Evolutionary conservation across 1,140 invertebrate species (phyloP).

Genomic region (Agrilus planipennis): DNA sequence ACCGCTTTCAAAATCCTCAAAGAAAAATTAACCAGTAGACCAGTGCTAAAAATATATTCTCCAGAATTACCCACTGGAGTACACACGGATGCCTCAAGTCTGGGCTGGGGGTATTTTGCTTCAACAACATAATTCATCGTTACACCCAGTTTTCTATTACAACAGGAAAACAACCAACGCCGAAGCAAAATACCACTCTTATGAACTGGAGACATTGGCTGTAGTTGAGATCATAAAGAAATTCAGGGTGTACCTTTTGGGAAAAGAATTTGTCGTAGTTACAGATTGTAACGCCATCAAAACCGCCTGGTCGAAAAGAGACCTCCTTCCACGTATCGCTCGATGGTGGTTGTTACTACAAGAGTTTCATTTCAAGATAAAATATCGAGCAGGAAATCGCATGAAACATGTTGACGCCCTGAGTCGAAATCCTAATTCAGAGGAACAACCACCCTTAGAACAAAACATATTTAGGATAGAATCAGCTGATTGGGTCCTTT

Average conservation of each 20-base stretch:
- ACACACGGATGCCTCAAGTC: background rate
- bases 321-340: background rate
- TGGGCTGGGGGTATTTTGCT: background rate
- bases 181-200: background rate
- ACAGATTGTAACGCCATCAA: background rate
- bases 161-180: background rate
- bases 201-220: no score
- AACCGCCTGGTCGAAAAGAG: background rate
- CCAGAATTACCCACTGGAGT: background rate
- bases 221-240: conserved; percentile 1
- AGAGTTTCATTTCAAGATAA: conserved; percentile 1
- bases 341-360: no score
- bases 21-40: no score
- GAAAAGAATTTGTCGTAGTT: background rate
- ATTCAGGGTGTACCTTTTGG: conserved; percentile 1
- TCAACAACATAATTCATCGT: background rate
- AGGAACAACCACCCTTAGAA: conserved; percentile 10
- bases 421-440: background rate
- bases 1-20: background rate
- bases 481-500: background rate
- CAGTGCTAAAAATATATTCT: conserved; percentile 1
- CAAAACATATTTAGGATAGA: background rate
- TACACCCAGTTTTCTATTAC: conserved; percentile 1
- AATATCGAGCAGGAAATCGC: background rate
- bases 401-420: conserved; percentile 1